Percentiles rank a stretch among this genome's conserved stretches.
Evolutionary conservation across 2,888 invertebrate genomes (phyloP).

Genomic region (Pycnomerus fuliginosus): DNA sequence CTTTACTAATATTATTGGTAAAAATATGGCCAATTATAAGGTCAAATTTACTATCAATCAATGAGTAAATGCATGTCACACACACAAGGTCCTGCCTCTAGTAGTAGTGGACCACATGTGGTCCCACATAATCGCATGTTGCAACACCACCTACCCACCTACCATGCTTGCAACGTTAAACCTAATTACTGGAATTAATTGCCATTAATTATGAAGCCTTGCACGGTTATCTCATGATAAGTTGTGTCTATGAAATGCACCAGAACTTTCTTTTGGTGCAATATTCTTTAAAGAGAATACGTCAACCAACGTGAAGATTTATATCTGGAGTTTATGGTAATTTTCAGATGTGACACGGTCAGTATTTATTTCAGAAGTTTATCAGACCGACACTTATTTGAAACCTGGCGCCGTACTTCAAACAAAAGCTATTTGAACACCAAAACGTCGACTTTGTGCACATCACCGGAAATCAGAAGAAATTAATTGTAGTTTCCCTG

Average conservation of each 20-base stretch:
- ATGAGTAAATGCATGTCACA: slow-evolving; percentile 35
- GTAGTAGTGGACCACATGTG: slow-evolving; percentile 38
- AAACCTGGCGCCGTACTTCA: slow-evolving; percentile 24
- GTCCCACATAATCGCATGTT: slow-evolving; percentile 42
- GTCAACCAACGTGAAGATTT: slow-evolving; percentile 34
- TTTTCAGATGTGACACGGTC: slow-evolving; percentile 23
- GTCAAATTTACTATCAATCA: slow-evolving; percentile 30
- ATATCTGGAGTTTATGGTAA: slow-evolving; percentile 27
- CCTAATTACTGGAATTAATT: slow-evolving; percentile 52
- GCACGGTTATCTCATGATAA: no score
- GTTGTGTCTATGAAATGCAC: no score
- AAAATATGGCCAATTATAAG: slow-evolving; percentile 17
- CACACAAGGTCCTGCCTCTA: slow-evolving; percentile 31
- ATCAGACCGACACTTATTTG: slow-evolving; percentile 24
- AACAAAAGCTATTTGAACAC: slow-evolving; percentile 3
- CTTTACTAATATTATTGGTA: neutral
- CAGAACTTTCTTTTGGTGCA: no score
- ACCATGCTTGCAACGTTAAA: slow-evolving; percentile 46
- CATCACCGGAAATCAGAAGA: slow-evolving; percentile 10
- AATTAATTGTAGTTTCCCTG: slow-evolving; percentile 19
- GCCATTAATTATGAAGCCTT: slow-evolving; percentile 50
- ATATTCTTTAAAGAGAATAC: no score
- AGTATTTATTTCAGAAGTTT: slow-evolving; percentile 19
- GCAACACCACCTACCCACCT: slow-evolving; percentile 40
- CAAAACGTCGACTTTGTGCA: no score